phyloP scores from a whole-genome alignment of 2,113 vertebrate genomes.

The Sterrhoptilus dennistouni region DNA sequence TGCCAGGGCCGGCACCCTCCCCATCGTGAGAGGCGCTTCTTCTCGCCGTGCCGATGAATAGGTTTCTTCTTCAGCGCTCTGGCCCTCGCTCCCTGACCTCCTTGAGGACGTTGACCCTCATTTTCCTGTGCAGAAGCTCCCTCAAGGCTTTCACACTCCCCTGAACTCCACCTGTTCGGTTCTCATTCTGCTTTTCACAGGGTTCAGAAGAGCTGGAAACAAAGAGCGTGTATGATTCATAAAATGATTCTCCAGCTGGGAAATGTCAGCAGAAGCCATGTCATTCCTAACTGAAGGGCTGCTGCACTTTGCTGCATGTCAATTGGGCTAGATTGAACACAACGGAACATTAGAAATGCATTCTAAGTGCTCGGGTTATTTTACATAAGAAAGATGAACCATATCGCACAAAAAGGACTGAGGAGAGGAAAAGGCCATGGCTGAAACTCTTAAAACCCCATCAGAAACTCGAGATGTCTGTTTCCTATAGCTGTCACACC shows the following conservation, averaged over 20 bases:
- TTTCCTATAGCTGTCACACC: not conserved
- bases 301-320: not conserved
- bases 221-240: not conserved
- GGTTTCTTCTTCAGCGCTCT: too few relatives aligned
- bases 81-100: not conserved
- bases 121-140: not conserved
- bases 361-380: not conserved
- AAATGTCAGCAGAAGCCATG: not conserved
- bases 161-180: not conserved
- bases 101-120: not conserved
- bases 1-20: not conserved
- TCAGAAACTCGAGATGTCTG: not conserved
- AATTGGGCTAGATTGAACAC: not conserved
- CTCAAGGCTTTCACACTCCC: not conserved
- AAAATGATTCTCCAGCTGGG: not conserved
- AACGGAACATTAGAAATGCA: not conserved
- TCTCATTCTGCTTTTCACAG: not conserved
- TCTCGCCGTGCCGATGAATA: rapidly evolving
- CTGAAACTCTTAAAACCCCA: not conserved
- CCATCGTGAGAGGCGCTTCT: not conserved
- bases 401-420: not conserved
- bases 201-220: not conserved
- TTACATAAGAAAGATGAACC: not conserved
- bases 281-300: not conserved
- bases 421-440: not conserved